phyloP scores from a whole-genome alignment of 30 jellyfish, hydroid and myxozoan genomes.

The Pseudorhiza aurosa region DNA sequence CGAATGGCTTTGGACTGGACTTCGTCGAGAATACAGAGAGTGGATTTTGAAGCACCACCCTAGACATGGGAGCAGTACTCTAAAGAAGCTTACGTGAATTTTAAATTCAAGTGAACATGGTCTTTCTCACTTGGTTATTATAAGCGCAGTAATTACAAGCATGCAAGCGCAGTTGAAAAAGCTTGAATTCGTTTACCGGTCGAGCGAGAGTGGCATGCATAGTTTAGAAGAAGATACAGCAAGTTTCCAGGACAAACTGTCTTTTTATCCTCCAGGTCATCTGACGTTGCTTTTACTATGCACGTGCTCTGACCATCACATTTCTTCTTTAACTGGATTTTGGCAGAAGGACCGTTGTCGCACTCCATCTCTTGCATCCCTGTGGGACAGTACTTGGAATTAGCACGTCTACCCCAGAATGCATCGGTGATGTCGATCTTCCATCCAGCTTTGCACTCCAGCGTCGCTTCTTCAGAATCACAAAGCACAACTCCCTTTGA shows the following conservation, averaged over 20 bases:
- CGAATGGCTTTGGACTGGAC: too few species aligned
- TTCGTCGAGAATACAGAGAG: too few species aligned
- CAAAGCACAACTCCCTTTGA: slow-evolving; percentile 94
- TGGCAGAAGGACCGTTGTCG: slow-evolving; percentile 79
- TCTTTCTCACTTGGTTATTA: too few species aligned
- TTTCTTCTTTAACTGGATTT: slow-evolving; percentile 55
- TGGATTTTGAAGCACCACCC: too few species aligned
- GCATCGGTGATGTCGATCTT: slow-evolving; percentile 87
- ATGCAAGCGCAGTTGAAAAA: too few species aligned
- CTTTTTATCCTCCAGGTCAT: slow-evolving; percentile 72
- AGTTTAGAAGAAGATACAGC: slow-evolving; percentile 82
- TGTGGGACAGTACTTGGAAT: slow-evolving; percentile 83
- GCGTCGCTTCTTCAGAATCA: slow-evolving; percentile 87
- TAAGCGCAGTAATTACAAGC: too few species aligned
- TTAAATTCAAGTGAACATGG: too few species aligned
- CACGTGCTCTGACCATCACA: slow-evolving; percentile 90
- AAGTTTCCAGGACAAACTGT: slow-evolving; percentile 71
- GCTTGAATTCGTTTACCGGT: background rate
- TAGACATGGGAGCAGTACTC: too few species aligned
- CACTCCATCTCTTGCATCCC: slow-evolving; percentile 91
- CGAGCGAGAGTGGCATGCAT: slow-evolving; percentile 75
- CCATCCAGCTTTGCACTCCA: slow-evolving; percentile 97
- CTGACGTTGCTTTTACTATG: slow-evolving; percentile 74
- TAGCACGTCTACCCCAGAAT: slow-evolving; percentile 96
- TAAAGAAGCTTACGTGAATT: too few species aligned